Evolutionary conservation across 2,113 vertebrate species (phyloP).

Genomic region (Eudyptes chrysolophus): DNA sequence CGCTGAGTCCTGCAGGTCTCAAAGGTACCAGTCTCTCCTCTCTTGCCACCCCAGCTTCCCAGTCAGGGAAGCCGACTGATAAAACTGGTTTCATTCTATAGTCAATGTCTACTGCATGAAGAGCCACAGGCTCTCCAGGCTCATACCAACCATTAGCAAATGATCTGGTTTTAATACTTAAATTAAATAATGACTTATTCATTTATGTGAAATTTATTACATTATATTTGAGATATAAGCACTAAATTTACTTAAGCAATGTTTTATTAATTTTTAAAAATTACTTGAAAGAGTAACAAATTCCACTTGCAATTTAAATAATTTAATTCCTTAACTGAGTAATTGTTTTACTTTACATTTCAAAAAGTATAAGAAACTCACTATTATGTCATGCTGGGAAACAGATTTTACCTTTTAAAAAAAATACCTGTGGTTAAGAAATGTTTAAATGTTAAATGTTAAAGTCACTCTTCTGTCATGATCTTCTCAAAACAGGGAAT

Average conservation of each 20-base stretch:
- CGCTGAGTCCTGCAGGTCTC: not conserved
- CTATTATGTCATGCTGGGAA: not conserved
- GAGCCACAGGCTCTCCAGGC: not conserved
- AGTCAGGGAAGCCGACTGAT: not conserved
- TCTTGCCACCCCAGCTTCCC: not conserved
- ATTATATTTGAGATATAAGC: conserved; percentile 41
- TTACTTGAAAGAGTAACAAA: conserved; percentile 58
- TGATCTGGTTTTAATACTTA: conserved; percentile 24
- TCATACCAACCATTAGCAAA: not conserved
- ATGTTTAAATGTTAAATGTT: not conserved
- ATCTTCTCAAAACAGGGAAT: not conserved
- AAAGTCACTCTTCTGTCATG: not conserved
- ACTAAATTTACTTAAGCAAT: conserved; percentile 60
- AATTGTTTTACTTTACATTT: conserved; percentile 48
- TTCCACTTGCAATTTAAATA: conserved; percentile 46
- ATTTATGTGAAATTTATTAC: conserved; percentile 53
- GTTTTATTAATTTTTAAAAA: conserved; percentile 60
- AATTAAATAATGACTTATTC: conserved; percentile 62
- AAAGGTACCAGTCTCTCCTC: not conserved
- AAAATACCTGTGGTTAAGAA: not conserved
- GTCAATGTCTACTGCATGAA: not conserved
- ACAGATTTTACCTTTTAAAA: not conserved
- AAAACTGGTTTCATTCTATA: not conserved
- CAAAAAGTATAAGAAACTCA: conserved; percentile 1
- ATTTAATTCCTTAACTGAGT: conserved; percentile 37